Evolutionary conservation across 2,113 vertebrate genomes (phyloP).

Genomic region (Puma concolor): DNA sequence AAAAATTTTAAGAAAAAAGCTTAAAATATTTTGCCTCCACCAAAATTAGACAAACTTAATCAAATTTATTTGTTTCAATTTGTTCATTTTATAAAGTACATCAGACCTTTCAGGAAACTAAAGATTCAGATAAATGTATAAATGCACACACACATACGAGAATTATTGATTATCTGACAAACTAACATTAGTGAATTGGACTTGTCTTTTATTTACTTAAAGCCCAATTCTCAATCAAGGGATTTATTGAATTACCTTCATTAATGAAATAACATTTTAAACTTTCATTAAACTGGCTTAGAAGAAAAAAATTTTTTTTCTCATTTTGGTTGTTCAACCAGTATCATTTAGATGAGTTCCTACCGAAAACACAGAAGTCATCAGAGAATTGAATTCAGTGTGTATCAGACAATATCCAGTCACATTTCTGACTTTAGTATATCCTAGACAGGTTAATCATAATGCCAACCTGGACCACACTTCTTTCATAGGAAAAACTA

Average conservation of each 20-base stretch:
- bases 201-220: not conserved
- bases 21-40: not conserved
- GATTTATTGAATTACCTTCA: not conserved
- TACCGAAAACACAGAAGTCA: not conserved
- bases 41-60: not conserved
- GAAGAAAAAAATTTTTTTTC: not conserved
- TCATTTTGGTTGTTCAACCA: not conserved
- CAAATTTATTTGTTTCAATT: not conserved
- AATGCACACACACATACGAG: not conserved
- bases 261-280: slow-evolving; percentile 4
- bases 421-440: not conserved
- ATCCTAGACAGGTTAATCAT: not conserved
- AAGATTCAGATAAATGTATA: not conserved
- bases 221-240: not conserved
- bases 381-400: not conserved
- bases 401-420: not conserved
- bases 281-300: not conserved
- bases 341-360: not conserved
- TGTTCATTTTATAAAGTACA: not conserved
- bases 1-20: not conserved
- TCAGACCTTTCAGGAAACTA: not conserved
- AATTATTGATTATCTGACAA: not conserved
- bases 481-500: not conserved
- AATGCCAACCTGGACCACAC: not conserved
- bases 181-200: not conserved